Evolutionary conservation across 2,888 invertebrate genomes (phyloP), one percentile per base, ranked within the genome.

Genomic region (Mallateleia sp.): DNA sequence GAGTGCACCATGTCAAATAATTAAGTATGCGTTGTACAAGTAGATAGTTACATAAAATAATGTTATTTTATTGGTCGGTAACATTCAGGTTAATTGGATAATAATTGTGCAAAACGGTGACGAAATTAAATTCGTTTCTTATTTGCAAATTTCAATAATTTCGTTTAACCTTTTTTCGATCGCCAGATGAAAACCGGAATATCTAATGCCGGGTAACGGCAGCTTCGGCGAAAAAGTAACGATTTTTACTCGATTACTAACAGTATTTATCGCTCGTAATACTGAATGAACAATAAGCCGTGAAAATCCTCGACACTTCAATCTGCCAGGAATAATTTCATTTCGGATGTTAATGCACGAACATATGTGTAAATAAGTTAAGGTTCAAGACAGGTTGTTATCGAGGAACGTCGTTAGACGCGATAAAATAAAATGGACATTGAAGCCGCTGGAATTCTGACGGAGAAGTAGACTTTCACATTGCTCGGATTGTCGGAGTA

Each of bases 381-480:
- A n/a, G n/a, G 22, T 62, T 52, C 15, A 54, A 54, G 34, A 52
- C 52, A 32, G 11, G 42, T 25, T 45, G n/a, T 66, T 62, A 52
- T 34, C 24, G 64, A 64, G 42, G 14, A 75, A 75, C 47, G 42
- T 67, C 45, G 67, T 75, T 52, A 60, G 58, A 60, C 42, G 38
- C 18, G 18, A 74, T 58, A 62, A 80, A 75, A 75, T 66, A 58
- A 71, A 69, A 81, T 50, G 56, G 81, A 72, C 71, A 71, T 66
- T 45, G 54, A 52, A 42, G 67, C 45, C 64, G 75, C 75, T 79
- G 74, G 81, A 80, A 81, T 85, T 85, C 50, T 81, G 75, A 80
- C 50, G 71, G 54, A 42, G 52, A 60, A 34, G 50, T 50, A 54
- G 54, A 79, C 69, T 87, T 83, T 77, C 56, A 80, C 79, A 80